Percentiles rank a stretch among this genome's conserved stretches.
phyloP scores from a whole-genome alignment of 2,797 vertebrate genomes.

The Atherinosoma microstoma region DNA sequence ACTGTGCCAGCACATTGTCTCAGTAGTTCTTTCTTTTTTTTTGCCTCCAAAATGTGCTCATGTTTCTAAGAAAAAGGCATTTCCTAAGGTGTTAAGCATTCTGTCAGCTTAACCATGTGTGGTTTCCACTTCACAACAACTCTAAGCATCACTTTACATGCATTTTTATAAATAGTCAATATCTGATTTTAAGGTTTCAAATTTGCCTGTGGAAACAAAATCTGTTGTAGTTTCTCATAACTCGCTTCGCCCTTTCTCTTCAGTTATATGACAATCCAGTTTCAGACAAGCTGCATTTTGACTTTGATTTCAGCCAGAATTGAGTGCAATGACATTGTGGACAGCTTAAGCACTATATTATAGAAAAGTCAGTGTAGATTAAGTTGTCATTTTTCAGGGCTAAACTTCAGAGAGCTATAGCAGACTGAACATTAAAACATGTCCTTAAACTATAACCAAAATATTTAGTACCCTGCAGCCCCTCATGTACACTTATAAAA shows the following conservation, averaged over 20 bases:
- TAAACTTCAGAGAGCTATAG: conserved; percentile 16
- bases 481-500: conserved; percentile 19
- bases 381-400: conserved; percentile 6
- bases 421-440: conserved; percentile 7
- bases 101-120: not conserved
- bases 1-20: conserved; percentile 44
- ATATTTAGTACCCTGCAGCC: conserved; percentile 24
- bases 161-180: not conserved
- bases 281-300: conserved; percentile 1
- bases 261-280: not conserved
- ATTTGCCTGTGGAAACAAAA: not conserved
- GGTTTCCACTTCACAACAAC: not conserved
- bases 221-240: not conserved
- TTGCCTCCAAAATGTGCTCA: not conserved
- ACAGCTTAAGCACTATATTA: not conserved
- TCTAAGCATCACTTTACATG: not conserved
- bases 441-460: conserved; percentile 33
- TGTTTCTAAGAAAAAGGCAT: conserved; percentile 24
- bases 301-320: not conserved
- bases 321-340: conserved; percentile 11
- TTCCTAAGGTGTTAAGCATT: conserved; percentile 11
- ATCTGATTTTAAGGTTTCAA: conserved; percentile 7
- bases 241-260: not conserved
- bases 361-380: conserved; percentile 9
- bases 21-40: conserved; percentile 13